These are phyloP conservation scores for Bruchidius siliquastri DNA, from an alignment of 2,888 invertebrate genomes.

Conservation along the genomic window DNA sequence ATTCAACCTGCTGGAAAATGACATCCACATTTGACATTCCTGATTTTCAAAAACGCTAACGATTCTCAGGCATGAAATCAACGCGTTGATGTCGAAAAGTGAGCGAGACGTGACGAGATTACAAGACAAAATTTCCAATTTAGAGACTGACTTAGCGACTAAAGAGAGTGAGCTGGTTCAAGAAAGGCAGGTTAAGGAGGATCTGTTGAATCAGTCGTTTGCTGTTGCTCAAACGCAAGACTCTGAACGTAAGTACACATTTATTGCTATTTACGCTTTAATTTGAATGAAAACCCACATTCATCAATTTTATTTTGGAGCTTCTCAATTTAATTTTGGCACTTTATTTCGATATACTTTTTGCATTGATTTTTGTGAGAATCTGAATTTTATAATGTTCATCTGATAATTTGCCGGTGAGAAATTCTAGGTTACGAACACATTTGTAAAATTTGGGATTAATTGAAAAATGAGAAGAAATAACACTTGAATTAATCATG, in stretches of 20 bases:
- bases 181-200: slow-evolving; percentile 54
- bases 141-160: slow-evolving; percentile 52
- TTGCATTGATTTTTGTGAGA: no score
- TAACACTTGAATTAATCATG: no score
- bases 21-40: neutral
- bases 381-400: no score
- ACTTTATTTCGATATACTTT: no score
- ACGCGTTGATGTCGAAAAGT: slow-evolving; percentile 52
- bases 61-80: slow-evolving; percentile 50
- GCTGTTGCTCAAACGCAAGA: slow-evolving; percentile 49
- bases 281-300: no score
- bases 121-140: slow-evolving; percentile 47
- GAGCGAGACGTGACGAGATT: slow-evolving; percentile 50
- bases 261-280: no score
- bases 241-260: slow-evolving; percentile 51
- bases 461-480: no score
- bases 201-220: slow-evolving; percentile 50
- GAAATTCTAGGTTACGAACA: no score
- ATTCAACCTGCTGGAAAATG: neutral
- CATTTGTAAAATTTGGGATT: no score
- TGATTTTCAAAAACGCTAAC: slow-evolving; percentile 3
- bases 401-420: no score
- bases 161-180: slow-evolving; percentile 57
- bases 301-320: no score
- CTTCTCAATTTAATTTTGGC: no score